Evolutionary conservation across 2,797 vertebrate species (phyloP), one percentile per base, ranked within the genome.

Genomic region (Siniperca undulata): DNA sequence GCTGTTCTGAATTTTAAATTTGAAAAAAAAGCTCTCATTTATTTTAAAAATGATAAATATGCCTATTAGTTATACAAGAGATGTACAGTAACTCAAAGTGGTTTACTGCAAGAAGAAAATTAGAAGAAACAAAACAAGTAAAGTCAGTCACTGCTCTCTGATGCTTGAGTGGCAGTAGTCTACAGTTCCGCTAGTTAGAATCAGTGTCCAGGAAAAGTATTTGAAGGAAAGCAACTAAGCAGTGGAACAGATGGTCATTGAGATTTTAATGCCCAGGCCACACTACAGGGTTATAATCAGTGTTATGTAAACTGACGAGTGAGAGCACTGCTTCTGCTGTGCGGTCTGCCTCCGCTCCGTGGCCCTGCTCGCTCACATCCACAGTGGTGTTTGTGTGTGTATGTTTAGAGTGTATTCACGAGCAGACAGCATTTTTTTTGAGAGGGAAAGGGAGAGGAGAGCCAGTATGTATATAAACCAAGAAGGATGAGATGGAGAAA

Each of bases 241-340:
- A 92, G 85, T 78, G 70, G 92, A 96, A 92, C 97, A 99, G 97
- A 98, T 98, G 97, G 96, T 93, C 93, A 93, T 93, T 92, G 94
- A 88, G 93, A 94, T 94, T 96, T 95, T 96, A 96, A 96, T 96
- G 94, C 95, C 94, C 93, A 81, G 93, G 96, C 95, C 95, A 93
- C 96, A 95, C 85, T 88, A 82, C 92, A 84, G 88, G 89, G 82
- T 96, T 96, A 88, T 96, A 95, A 96, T 96, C 96, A 94, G 94
- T 94, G 96, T 95, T 96, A 96, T 96, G 95, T 96, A 97, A 96
- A 97, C 96, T 92, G 93, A 90, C 88, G 78, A 93, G 93, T 65
- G 84, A 93, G 86, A 91, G 79, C 22, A 34, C 74, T 66, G 83
- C 62, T 74, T 82, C 74, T 84, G 83, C 77, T 86, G 89, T 72